Evolutionary conservation across 2,113 vertebrate genomes (phyloP).

Genomic region (Isurus oxyrinchus): DNA sequence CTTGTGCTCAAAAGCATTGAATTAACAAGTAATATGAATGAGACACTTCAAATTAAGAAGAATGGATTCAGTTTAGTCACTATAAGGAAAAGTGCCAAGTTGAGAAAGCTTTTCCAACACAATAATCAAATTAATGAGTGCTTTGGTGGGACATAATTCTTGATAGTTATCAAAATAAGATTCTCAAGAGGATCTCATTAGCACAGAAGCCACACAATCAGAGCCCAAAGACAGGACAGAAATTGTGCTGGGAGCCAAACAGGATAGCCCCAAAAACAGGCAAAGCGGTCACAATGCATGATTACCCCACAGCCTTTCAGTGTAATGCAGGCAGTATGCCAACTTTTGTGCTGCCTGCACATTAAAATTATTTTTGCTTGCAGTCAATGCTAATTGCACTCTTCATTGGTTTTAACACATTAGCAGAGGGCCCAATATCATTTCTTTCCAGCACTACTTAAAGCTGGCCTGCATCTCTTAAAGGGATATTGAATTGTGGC

Average conservation of each 20-base stretch:
- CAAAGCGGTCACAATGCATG: neutral
- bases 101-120: neutral
- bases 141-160: neutral
- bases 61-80: neutral
- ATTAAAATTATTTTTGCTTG: neutral
- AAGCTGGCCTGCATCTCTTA: neutral
- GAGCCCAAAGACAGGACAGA: neutral
- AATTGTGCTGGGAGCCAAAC: neutral
- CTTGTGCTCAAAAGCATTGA: neutral
- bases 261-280: neutral
- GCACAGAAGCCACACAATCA: neutral
- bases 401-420: neutral
- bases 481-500: neutral
- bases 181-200: neutral
- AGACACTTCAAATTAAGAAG: neutral
- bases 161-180: constrained; percentile 12
- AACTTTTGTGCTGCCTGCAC: neutral
- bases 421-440: neutral
- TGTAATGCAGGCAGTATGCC: neutral
- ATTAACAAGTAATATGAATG: neutral
- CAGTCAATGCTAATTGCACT: neutral
- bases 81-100: neutral
- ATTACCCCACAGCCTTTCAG: neutral
- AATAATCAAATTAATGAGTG: neutral
- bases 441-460: neutral